phyloP scores from a whole-genome alignment of 2,888 invertebrate genomes.

The Digitonthophagus gazella region DNA sequence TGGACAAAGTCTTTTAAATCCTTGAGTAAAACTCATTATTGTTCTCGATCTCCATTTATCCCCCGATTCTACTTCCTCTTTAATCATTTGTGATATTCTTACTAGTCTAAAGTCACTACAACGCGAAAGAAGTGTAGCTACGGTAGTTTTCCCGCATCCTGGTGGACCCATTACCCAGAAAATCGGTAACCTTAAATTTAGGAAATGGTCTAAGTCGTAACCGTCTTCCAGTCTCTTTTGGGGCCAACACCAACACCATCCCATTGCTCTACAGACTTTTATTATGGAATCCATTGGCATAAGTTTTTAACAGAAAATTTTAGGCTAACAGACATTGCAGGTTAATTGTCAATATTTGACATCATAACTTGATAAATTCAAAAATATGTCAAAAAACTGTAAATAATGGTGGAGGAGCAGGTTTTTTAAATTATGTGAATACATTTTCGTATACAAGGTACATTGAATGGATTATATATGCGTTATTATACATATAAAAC shows the following conservation, averaged over 20 bases:
- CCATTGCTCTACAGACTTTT: constrained; percentile 25
- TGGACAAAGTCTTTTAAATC: constrained; percentile 26
- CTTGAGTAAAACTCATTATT: constrained; percentile 28
- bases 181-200: constrained; percentile 31
- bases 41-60: constrained; percentile 29
- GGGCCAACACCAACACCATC: constrained; percentile 29
- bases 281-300: constrained; percentile 20
- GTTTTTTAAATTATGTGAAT: too few relatives aligned
- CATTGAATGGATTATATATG: too few relatives aligned
- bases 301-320: constrained; percentile 7
- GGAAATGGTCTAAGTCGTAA: constrained; percentile 31
- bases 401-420: too few relatives aligned
- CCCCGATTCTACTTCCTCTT: constrained; percentile 31
- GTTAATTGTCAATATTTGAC: constrained; percentile 2
- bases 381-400: too few relatives aligned
- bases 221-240: constrained; percentile 24
- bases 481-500: too few relatives aligned
- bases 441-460: too few relatives aligned
- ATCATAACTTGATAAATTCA: too few relatives aligned
- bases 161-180: constrained; percentile 37
- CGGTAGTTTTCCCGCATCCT: constrained; percentile 33
- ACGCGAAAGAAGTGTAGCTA: constrained; percentile 32
- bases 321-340: constrained; percentile 1
- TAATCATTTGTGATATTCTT: constrained; percentile 29
- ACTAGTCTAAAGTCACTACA: constrained; percentile 34